phyloP scores from a whole-genome alignment of 2,888 invertebrate genomes.

The Eupithecia vulgata region DNA sequence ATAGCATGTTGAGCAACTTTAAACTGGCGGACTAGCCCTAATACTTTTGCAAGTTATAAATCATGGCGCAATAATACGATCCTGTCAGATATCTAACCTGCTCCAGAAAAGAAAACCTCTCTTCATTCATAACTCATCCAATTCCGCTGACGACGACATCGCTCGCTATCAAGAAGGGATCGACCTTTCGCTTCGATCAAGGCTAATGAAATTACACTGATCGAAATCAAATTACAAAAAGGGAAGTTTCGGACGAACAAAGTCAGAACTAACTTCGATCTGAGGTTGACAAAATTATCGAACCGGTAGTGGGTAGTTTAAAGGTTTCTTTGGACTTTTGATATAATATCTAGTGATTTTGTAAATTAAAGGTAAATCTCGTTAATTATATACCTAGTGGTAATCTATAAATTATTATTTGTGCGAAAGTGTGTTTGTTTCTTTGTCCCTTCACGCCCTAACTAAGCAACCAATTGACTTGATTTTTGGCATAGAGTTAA shows the following conservation, averaged over 20 bases:
- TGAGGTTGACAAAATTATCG: background rate
- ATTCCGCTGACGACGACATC: constrained; percentile 14
- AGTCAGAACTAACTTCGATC: background rate
- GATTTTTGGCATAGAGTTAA: too few species aligned
- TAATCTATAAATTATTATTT: too few species aligned
- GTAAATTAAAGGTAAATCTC: too few species aligned
- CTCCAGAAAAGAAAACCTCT: background rate
- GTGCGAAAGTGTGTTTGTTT: too few species aligned
- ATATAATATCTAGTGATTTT: background rate
- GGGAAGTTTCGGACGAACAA: background rate
- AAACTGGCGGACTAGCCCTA: too few species aligned
- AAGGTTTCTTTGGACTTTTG: background rate
- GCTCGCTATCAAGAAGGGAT: constrained; percentile 16
- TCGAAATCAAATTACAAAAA: background rate
- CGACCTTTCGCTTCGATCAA: constrained; percentile 6
- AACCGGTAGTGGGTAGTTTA: background rate
- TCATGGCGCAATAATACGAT: background rate
- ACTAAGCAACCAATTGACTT: too few species aligned
- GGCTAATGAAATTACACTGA: constrained; percentile 16
- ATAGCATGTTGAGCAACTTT: too few species aligned
- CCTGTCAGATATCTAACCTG: background rate
- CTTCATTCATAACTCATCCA: background rate
- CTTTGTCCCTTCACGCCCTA: too few species aligned
- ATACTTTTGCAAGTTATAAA: background rate
- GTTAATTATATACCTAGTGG: too few species aligned